Evolutionary conservation across 2,888 invertebrate genomes (phyloP).

Genomic region (Tanytarsus gracilentus): DNA sequence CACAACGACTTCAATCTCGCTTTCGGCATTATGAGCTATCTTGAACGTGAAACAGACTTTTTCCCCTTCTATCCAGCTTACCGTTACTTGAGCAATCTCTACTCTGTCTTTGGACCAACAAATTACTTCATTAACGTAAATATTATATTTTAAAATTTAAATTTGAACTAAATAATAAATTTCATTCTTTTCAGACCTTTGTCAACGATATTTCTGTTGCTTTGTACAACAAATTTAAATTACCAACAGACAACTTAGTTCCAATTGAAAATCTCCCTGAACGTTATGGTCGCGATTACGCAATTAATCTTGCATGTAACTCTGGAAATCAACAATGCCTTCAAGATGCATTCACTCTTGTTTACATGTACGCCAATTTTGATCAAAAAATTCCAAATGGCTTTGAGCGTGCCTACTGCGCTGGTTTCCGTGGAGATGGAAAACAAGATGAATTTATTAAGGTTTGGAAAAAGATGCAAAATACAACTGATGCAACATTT

Average conservation of each 20-base stretch:
- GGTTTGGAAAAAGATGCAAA: not conserved
- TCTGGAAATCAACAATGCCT: slow-evolving; percentile 5
- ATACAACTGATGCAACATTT: not conserved
- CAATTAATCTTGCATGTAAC: slow-evolving; percentile 14
- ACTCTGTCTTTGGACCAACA: slow-evolving; percentile 1
- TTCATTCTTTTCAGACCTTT: not conserved
- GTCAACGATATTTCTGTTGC: not conserved
- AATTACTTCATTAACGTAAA: slow-evolving; percentile 9
- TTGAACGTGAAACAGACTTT: slow-evolving; percentile 52
- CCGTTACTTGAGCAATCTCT: slow-evolving; percentile 7
- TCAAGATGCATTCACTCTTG: not conserved
- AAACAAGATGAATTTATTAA: not conserved
- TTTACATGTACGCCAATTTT: not conserved
- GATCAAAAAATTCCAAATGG: not conserved
- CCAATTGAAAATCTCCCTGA: not conserved
- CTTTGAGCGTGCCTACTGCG: not conserved
- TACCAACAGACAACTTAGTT: not conserved
- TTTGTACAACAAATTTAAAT: not conserved
- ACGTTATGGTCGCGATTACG: not conserved
- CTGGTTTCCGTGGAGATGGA: not conserved
- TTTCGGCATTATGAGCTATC: slow-evolving; percentile 44
- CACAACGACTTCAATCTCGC: slow-evolving; percentile 43
- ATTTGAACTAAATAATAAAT: not conserved
- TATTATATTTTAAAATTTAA: not conserved
- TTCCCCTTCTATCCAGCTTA: slow-evolving; percentile 42